A percentile compares a stretch with the other conserved stretches of the same genome.
Evolutionary conservation across 53 echinoderm and acorn worm genomes (phyloP).

Genomic region (Hippasteria phrygiana): DNA sequence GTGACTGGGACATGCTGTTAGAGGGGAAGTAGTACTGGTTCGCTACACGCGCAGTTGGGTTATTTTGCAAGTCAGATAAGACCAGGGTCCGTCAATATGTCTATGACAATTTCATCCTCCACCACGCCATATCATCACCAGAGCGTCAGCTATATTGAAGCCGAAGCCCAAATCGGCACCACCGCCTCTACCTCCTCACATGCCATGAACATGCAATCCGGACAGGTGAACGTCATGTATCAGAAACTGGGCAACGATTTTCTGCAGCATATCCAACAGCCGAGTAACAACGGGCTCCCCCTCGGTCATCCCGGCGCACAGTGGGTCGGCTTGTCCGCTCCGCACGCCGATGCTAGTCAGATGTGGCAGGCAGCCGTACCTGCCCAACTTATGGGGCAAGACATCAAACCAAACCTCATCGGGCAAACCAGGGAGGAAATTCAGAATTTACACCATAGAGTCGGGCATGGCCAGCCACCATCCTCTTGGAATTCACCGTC

Average conservation of each 20-base stretch:
- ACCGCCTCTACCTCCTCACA: conserved; percentile 35
- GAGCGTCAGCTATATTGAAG: conserved; percentile 54
- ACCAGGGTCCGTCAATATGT: conserved; percentile 51
- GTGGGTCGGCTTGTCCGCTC: conserved; percentile 96
- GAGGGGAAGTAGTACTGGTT: conserved; percentile 12
- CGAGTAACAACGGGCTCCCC: conserved; percentile 85
- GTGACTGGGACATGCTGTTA: background rate
- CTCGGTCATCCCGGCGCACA: conserved; percentile 94
- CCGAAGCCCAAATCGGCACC: conserved; percentile 57
- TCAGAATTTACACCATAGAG: conserved; percentile 78
- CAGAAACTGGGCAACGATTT: conserved; percentile 98
- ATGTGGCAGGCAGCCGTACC: conserved; percentile 84
- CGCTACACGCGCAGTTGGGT: conserved; percentile 36
- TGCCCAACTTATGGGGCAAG: conserved; percentile 89
- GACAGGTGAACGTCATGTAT: conserved; percentile 98
- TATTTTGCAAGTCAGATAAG: conserved; percentile 93
- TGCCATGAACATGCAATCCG: conserved; percentile 65
- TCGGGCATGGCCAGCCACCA: conserved; percentile 81
- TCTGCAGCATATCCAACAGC: conserved; percentile 86
- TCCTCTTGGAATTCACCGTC: conserved; percentile 82
- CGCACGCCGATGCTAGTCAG: conserved; percentile 77
- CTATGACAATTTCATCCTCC: conserved; percentile 51
- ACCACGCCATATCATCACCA: conserved; percentile 44
- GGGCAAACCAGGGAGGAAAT: conserved; percentile 92
- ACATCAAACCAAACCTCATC: conserved; percentile 89